A percentile compares a stretch with the other conserved stretches of the same genome.
Conservation (phyloP, 2,113 vertebrate genomes). For the Oryzias melastigma region DNA sequence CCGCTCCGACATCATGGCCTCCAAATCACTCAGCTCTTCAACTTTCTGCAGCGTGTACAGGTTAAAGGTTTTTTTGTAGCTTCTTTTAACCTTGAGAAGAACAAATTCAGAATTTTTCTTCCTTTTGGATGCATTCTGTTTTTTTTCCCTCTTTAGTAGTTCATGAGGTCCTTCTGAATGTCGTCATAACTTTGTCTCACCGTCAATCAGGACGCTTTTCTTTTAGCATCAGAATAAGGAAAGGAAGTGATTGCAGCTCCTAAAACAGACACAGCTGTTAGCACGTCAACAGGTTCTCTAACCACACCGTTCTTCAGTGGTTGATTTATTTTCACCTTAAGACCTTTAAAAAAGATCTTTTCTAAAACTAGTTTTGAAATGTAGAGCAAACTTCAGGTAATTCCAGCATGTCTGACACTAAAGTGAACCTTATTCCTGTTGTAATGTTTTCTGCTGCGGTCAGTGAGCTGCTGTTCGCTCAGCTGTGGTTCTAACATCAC, state of each 20-base stretch:
- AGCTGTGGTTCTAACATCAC: no score
- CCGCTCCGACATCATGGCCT: neutral
- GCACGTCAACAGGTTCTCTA: no score
- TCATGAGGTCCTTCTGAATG: conserved; percentile 3
- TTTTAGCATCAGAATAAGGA: conserved; percentile 8
- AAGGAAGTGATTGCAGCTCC: neutral
- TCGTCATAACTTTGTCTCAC: neutral
- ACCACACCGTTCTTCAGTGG: no score
- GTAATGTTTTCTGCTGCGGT: no score
- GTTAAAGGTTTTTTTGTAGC: neutral
- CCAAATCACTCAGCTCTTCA: neutral
- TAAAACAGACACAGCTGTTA: neutral
- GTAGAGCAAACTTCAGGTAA: no score
- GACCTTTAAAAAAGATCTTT: no score
- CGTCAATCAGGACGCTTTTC: neutral
- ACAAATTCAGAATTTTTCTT: conserved; percentile 28
- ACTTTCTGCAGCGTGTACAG: neutral
- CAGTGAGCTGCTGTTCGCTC: no score
- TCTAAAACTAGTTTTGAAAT: no score
- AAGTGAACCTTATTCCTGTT: no score
- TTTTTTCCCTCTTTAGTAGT: conserved; percentile 33
- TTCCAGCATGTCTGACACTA: no score
- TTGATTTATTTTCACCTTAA: no score
- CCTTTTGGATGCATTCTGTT: conserved; percentile 35
- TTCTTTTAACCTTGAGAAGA: conserved; percentile 4